Base-by-base conservation (phyloP, 2,113 vertebrate species). In the Alouatta palliata region DNA sequence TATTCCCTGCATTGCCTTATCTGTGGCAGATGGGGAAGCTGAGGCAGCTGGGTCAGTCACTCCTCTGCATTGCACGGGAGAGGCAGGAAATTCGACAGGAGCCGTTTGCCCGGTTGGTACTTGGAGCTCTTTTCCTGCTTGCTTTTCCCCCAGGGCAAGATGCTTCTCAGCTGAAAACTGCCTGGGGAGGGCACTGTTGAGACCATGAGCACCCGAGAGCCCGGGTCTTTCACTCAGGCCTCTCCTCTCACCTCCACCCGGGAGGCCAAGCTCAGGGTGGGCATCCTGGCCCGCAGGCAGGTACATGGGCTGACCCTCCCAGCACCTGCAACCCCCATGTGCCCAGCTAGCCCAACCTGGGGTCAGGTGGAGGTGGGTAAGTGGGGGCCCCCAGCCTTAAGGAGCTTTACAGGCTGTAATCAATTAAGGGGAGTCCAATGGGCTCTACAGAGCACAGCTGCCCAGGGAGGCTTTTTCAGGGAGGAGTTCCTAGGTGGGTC, bases 31-130 rank as follows among this genome's bases (percentile, higher is more conserved):
- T 43, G 45, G 81, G 88, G 84, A 82, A 61, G 45, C 52, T 4
- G 70, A 91, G 96, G 52, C 79, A 32, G 82, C 14, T 0, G 5
- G 66, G 13, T 13, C 40, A 0, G 13, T 17, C 40, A 0, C 83
- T 47, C 73, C 2, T 9, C 37, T 13, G 27, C 4, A 1, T 21
- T 14, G 17, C 35, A 1, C 0, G 1, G 25, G 47, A 73, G 54
- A 80, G 66, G 58, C 84, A 71, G 92, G 82, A 66, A 86, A 43
- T 11, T 6, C 0, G 2, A 3, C 37, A 17, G 52, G 83, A 47
- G 37, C 30, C 0, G 3, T 47, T 54, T 66, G 49, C 86, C 52
- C n/a, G 83, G 64, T 40, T 25, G 66, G 87, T 14, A 6, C 35
- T 87, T 2, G 23, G 75, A 32, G 35, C 54, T 4, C 23, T 47